phyloP scores from a whole-genome alignment of 2,797 vertebrate genomes.

The Acipenser oxyrinchus region DNA sequence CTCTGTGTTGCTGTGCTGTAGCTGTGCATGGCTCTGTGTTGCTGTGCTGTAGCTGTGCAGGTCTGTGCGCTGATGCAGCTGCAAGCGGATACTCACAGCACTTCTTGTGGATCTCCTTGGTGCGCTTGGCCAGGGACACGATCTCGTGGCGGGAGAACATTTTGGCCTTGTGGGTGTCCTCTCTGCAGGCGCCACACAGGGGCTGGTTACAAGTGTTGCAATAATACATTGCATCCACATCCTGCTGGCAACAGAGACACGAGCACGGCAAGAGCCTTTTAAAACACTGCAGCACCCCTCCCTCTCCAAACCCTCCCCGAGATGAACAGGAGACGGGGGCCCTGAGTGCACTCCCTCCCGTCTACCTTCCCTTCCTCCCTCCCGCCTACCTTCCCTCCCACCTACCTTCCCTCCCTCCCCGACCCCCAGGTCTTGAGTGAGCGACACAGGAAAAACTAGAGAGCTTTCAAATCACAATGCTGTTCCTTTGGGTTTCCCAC shows the following conservation, averaged over 20 bases:
- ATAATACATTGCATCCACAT: constrained; percentile 77
- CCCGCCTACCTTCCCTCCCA: too few relatives aligned
- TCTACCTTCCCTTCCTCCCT: too few relatives aligned
- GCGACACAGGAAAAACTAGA: too few relatives aligned
- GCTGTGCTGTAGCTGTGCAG: not conserved
- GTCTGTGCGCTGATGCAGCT: not conserved
- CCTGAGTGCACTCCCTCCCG: too few relatives aligned
- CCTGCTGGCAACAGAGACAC: constrained; percentile 43
- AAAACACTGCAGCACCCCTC: not conserved
- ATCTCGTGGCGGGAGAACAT: constrained; percentile 90
- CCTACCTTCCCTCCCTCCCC: too few relatives aligned
- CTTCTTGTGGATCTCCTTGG: constrained; percentile 81
- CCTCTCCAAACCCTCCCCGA: too few relatives aligned
- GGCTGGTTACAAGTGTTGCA: constrained; percentile 94
- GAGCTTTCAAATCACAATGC: too few relatives aligned
- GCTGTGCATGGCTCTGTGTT: too few relatives aligned
- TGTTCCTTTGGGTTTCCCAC: too few relatives aligned
- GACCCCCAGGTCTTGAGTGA: too few relatives aligned
- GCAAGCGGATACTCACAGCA: constrained; percentile 64
- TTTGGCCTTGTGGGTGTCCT: constrained; percentile 79
- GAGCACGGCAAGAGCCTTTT: not conserved
- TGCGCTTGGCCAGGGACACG: constrained; percentile 81
- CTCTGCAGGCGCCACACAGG: constrained; percentile 75
- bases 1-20: too few relatives aligned
- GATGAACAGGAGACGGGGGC: too few relatives aligned